These are phyloP conservation scores for Lamprologus ornatipinnis DNA, from an alignment of 2,113 vertebrate species.

Conservation along the genomic window DNA sequence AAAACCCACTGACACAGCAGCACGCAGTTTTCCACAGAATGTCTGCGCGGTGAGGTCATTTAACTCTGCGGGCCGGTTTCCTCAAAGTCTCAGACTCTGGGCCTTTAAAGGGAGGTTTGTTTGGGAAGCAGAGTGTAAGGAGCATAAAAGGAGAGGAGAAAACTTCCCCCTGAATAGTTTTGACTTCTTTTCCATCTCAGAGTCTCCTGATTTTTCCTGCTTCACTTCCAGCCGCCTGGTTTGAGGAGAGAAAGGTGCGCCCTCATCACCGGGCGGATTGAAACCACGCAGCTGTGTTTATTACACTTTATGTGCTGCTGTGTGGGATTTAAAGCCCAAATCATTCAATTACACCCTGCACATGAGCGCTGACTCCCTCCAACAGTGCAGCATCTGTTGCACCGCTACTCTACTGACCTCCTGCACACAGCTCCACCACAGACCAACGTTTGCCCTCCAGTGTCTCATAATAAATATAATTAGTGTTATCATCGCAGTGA, in stretches of 20 bases:
- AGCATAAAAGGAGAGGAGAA: neutral
- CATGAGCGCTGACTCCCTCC: neutral
- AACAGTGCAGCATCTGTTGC: neutral
- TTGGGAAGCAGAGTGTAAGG: neutral
- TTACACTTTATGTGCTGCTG: neutral
- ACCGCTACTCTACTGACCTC: neutral
- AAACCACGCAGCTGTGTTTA: neutral
- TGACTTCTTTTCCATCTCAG: neutral
- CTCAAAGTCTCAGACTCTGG: neutral
- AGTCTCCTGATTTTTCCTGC: neutral
- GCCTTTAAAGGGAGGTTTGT: neutral
- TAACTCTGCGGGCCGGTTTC: fast-evolving
- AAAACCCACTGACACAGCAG: neutral
- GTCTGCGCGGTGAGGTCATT: neutral
- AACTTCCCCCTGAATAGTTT: neutral
- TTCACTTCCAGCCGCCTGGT: neutral
- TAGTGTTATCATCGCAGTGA: neutral
- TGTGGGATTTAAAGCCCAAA: neutral
- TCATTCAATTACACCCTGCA: neutral
- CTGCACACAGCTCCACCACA: neutral
- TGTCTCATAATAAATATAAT: neutral
- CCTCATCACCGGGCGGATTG: neutral
- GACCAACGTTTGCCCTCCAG: neutral
- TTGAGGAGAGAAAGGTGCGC: neutral
- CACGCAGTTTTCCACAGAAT: neutral